phyloP scores from a whole-genome alignment of 2,113 vertebrate genomes.

The Chunga burmeisteri region DNA sequence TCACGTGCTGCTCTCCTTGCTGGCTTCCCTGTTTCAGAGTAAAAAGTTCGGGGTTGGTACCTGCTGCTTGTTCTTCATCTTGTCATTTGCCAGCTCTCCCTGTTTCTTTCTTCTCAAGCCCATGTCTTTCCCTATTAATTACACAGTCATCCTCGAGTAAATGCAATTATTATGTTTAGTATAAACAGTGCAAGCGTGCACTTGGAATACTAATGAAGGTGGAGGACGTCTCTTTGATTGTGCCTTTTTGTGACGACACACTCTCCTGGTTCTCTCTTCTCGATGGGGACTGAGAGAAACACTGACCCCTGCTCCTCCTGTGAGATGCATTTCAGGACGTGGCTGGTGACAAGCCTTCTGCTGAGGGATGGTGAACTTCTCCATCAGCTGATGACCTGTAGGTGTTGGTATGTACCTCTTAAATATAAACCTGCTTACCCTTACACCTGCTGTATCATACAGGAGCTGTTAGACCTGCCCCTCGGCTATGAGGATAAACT shows the following conservation, averaged over 20 bases:
- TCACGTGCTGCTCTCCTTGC: neutral
- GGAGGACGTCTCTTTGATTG: neutral
- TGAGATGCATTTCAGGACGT: fast-evolving
- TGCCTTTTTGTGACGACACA: neutral
- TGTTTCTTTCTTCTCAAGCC: neutral
- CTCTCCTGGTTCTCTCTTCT: neutral
- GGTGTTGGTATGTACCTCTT: fast-evolving
- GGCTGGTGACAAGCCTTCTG: neutral
- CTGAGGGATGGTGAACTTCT: neutral
- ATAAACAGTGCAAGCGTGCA: neutral
- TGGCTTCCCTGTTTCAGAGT: neutral
- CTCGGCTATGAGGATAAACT: neutral
- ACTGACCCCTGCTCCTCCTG: fast-evolving
- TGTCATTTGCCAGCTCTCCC: neutral
- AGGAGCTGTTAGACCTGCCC: neutral
- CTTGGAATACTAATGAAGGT: neutral
- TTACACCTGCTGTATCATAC: no score
- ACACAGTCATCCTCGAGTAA: neutral
- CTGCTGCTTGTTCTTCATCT: neutral
- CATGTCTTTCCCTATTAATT: neutral
- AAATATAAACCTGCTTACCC: neutral
- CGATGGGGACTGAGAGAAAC: neutral
- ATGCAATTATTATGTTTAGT: neutral
- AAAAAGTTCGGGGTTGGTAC: neutral
- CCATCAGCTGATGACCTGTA: neutral